Percentiles rank a stretch among this genome's conserved stretches.
Conservation (phyloP, 2,888 invertebrate species). For the Nematopogon swammerdamellus region DNA sequence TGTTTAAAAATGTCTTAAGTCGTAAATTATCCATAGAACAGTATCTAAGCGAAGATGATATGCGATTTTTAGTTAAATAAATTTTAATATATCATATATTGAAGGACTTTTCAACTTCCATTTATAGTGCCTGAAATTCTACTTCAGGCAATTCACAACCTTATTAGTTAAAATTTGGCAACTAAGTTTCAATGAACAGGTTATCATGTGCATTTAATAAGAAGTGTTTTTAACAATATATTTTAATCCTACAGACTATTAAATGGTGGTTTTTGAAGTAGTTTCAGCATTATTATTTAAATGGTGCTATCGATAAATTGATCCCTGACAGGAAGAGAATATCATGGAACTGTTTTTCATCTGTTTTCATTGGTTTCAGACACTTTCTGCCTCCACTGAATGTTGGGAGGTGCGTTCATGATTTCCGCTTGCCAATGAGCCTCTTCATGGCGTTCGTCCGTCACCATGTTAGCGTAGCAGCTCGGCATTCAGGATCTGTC, state of each 20-base stretch:
- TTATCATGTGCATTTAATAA: too few relatives aligned
- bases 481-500: too few relatives aligned
- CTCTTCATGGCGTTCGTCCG: too few relatives aligned
- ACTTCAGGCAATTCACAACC: background rate
- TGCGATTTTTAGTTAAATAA: too few relatives aligned
- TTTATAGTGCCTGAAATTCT: background rate
- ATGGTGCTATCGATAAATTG: slow-evolving; percentile 35
- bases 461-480: too few relatives aligned
- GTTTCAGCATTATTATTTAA: slow-evolving; percentile 1
- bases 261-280: background rate
- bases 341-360: background rate
- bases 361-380: background rate
- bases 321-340: slow-evolving; percentile 35
- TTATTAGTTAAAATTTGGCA: background rate
- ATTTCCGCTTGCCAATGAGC: too few relatives aligned
- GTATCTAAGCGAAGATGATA: too few relatives aligned
- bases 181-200: background rate
- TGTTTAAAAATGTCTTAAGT: background rate
- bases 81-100: too few relatives aligned
- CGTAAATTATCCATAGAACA: background rate
- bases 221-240: too few relatives aligned
- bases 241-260: background rate
- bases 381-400: background rate
- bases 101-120: too few relatives aligned
- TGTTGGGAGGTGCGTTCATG: background rate